Evolutionary conservation across 2,113 vertebrate genomes (phyloP).

Genomic region (Notothenia rossii): DNA sequence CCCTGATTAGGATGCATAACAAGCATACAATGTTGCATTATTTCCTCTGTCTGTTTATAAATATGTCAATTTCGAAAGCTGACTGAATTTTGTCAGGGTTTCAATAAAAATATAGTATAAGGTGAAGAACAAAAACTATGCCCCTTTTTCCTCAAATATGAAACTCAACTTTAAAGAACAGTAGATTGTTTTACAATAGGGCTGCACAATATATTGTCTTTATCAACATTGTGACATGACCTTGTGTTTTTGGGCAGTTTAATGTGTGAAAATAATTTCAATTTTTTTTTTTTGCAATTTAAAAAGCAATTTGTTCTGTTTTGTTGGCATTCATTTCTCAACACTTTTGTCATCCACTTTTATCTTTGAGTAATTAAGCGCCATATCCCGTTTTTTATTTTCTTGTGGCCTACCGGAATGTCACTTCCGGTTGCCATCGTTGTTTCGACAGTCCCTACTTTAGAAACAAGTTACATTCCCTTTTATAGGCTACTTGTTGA

Average conservation of each 20-base stretch:
- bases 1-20: constrained; percentile 72
- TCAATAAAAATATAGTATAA: background rate
- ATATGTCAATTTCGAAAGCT: constrained; percentile 43
- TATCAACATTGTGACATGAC: too few species aligned
- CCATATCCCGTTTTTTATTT: background rate
- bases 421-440: constrained; percentile 13
- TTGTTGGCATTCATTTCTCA: too few species aligned
- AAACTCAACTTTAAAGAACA: background rate
- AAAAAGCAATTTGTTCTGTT: too few species aligned
- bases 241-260: too few species aligned
- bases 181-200: background rate
- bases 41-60: constrained; percentile 49
- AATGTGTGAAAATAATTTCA: too few species aligned
- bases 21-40: constrained; percentile 59
- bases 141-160: background rate
- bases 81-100: constrained; percentile 34
- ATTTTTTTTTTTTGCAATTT: too few species aligned
- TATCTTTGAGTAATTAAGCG: too few species aligned
- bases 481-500: background rate
- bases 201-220: too few species aligned
- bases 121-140: constrained; percentile 3
- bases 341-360: too few species aligned
- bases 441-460: background rate
- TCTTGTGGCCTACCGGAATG: background rate
- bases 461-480: background rate